Evolutionary conservation across 2,888 invertebrate species (phyloP), one percentile per base, ranked within the genome.

Genomic region (Maniola hyperantus): DNA sequence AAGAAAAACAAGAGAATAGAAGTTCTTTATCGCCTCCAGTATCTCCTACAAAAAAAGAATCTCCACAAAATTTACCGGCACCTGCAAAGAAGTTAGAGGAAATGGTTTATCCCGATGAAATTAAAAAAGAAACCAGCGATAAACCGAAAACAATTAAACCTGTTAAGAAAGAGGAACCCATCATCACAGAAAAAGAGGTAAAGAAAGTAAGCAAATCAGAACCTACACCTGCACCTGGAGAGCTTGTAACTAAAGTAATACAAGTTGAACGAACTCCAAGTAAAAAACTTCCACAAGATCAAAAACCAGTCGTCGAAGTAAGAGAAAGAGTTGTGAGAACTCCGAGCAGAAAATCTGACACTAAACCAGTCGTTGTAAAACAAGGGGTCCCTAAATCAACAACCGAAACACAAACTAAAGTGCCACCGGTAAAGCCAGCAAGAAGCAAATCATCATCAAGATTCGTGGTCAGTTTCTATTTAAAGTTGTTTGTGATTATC

Each of bases 361-460:
- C 76, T 34, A 90, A 84, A 68, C 86, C 89, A n/a, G 73, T 73
- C 18, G 71, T 88, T 58, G 61, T 68, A 6, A 88, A 83, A 76
- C 87, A 81, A 74, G 67, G 72, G 70, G 71, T 71, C 15, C 65
- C 65, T 48, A 85, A 83, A 74, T 78, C 75, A 69, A 54, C 72
- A 44, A 85, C 79, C 6, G 91, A 93, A 77, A 71, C 76, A 66
- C 84, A 85, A 74, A 80, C 73, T 69, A 88, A 83, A 77, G 77
- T 80, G 26, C 88, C 91, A 63, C 93, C 93, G 51, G 83, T 92
- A 48, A 93, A 93, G 81, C 93, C 93, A 68, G 90, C 89, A 68
- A 80, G 93, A 75, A 92, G 92, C 76, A 92, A 92, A 84, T 92
- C 92, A 60, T 88, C 91, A 73, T 83, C 90, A 73, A 88, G 92